Evolutionary conservation across 2,888 invertebrate genomes (phyloP).

Genomic region (Altica lythri): DNA sequence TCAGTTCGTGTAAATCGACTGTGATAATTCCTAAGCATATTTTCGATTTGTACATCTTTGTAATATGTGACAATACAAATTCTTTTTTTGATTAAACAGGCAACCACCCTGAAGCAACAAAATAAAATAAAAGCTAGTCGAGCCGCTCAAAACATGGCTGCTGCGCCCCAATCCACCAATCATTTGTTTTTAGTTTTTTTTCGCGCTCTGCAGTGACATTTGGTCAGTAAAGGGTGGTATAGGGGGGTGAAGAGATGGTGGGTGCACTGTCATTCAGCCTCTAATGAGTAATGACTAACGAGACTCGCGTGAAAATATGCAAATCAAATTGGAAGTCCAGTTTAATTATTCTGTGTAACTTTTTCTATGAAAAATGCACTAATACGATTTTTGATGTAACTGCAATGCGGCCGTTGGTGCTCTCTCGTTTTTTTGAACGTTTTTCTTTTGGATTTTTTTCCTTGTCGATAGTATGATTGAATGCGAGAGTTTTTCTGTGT

Average conservation of each 20-base stretch:
- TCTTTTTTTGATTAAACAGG: conserved; percentile 14
- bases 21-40: too few relatives aligned
- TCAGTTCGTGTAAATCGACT: neutral
- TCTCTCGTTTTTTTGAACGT: conserved; percentile 22
- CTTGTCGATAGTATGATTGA: conserved; percentile 41
- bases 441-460: conserved; percentile 31
- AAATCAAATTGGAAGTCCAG: conserved; percentile 59
- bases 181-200: conserved; percentile 55
- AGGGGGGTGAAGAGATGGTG: conserved; percentile 36
- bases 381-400: conserved; percentile 48
- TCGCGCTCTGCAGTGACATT: conserved; percentile 54
- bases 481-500: conserved; percentile 32
- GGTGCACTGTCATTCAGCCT: conserved; percentile 55
- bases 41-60: too few relatives aligned
- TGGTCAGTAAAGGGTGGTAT: conserved; percentile 46
- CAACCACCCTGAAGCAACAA: conserved; percentile 17
- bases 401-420: conserved; percentile 35
- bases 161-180: conserved; percentile 56
- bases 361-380: conserved; percentile 49
- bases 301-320: conserved; percentile 59
- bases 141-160: conserved; percentile 53
- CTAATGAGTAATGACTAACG: conserved; percentile 60
- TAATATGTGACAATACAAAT: conserved; percentile 7
- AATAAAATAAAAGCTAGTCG: conserved; percentile 43
- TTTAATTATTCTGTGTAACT: conserved; percentile 55